Conservation (phyloP, 1,140 invertebrate genomes). For the Euwallacea fornicatus region DNA sequence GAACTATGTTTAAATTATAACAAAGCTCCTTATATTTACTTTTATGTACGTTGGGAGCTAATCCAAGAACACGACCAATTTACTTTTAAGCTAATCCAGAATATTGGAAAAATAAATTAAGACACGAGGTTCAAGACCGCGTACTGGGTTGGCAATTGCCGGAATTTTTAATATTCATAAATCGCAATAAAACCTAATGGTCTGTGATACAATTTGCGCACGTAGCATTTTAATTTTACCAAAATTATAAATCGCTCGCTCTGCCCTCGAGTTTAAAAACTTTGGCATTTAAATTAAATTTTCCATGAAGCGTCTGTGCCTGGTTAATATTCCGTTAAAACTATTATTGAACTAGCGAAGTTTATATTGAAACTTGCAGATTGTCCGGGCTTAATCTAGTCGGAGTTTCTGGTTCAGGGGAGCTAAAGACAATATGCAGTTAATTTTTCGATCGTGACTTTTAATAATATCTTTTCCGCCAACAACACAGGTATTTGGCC, state of each 20-base stretch:
- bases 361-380: neutral
- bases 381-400: neutral
- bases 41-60: too few species aligned
- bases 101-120: slow-evolving; percentile 26
- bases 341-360: slow-evolving; percentile 4
- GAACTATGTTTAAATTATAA: too few species aligned
- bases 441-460: neutral
- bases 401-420: too few species aligned
- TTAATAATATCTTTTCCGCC: too few species aligned
- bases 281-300: slow-evolving; percentile 34
- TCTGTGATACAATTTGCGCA: slow-evolving; percentile 36
- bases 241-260: slow-evolving; percentile 19
- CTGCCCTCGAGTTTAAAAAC: slow-evolving; percentile 9
- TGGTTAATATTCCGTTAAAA: slow-evolving; percentile 25
- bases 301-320: slow-evolving; percentile 14
- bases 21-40: too few species aligned
- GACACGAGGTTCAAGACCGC: slow-evolving; percentile 4
- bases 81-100: slow-evolving; percentile 15
- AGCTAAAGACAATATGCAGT: neutral
- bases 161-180: slow-evolving; percentile 46
- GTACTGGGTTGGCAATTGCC: slow-evolving; percentile 1
- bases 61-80: neutral
- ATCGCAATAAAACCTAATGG: slow-evolving; percentile 45
- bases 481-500: too few species aligned
- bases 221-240: slow-evolving; percentile 29